Conservation (phyloP, 2,888 invertebrate species). For the Drosophila gaucha region DNA sequence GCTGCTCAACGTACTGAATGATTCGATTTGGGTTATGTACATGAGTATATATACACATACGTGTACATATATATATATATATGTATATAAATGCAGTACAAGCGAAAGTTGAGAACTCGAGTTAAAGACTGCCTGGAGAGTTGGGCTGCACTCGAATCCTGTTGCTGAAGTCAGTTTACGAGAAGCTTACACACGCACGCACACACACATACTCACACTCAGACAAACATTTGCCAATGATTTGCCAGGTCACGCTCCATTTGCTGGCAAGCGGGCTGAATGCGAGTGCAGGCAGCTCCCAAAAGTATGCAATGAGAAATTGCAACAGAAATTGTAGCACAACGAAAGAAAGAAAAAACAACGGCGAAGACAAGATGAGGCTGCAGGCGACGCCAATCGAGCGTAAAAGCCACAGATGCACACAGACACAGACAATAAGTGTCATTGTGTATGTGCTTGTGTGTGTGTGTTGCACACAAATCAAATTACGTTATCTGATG, state of each 20-base stretch:
- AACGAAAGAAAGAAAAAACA: too few relatives aligned
- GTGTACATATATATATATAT: background rate
- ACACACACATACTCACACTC: background rate
- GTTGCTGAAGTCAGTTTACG: conserved; percentile 8
- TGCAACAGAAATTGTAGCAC: conserved; percentile 55
- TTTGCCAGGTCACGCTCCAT: conserved; percentile 45
- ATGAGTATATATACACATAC: conserved; percentile 2
- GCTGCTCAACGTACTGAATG: conserved; percentile 9
- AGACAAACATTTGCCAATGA: conserved; percentile 12
- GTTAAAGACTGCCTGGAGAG: conserved; percentile 39
- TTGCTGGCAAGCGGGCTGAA: conserved; percentile 12
- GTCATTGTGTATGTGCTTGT: conserved; percentile 12
- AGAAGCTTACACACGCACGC: conserved; percentile 1
- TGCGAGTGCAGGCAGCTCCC: conserved; percentile 30
- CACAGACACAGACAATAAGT: conserved; percentile 1
- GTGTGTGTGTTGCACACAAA: conserved; percentile 52
- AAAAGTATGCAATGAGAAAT: conserved; percentile 69
- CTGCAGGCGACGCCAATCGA: conserved; percentile 48
- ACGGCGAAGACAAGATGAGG: conserved; percentile 12
- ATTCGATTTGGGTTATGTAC: conserved; percentile 20
- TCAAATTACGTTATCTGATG: conserved; percentile 70
- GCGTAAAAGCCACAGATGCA: conserved; percentile 58
- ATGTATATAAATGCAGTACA: conserved; percentile 13
- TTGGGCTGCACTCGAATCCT: conserved; percentile 14
- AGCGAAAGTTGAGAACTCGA: conserved; percentile 20